phyloP scores from a whole-genome alignment of 2,797 vertebrate genomes.

The Aldrovandia affinis region DNA sequence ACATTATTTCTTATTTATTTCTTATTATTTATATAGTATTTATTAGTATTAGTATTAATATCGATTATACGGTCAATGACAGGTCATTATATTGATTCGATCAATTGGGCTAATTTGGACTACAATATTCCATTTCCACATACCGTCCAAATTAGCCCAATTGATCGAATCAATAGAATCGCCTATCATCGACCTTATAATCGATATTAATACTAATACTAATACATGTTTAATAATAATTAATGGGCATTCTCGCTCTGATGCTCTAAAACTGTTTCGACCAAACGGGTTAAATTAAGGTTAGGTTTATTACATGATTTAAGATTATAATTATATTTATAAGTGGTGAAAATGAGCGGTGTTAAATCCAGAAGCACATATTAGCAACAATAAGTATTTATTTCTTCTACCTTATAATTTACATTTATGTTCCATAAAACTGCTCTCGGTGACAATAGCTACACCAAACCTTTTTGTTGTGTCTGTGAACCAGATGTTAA shows the following conservation, averaged over 20 bases:
- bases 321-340: background rate
- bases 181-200: background rate
- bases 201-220: background rate
- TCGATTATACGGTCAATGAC: background rate
- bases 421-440: background rate
- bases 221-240: background rate
- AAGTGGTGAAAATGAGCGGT: background rate
- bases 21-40: background rate
- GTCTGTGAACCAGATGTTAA: background rate
- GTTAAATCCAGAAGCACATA: background rate
- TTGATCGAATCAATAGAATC: background rate
- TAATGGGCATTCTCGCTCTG: background rate
- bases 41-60: background rate
- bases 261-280: background rate
- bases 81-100: background rate
- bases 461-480: background rate
- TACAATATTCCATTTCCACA: background rate
- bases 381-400: background rate
- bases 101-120: background rate
- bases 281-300: background rate
- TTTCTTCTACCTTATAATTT: background rate
- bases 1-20: too few species aligned
- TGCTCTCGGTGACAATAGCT: background rate
- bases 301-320: background rate
- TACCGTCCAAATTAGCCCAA: background rate